A percentile compares a stretch with the other conserved stretches of the same genome.
phyloP scores from a whole-genome alignment of 2,113 vertebrate genomes.

The Sylvietta virens region DNA sequence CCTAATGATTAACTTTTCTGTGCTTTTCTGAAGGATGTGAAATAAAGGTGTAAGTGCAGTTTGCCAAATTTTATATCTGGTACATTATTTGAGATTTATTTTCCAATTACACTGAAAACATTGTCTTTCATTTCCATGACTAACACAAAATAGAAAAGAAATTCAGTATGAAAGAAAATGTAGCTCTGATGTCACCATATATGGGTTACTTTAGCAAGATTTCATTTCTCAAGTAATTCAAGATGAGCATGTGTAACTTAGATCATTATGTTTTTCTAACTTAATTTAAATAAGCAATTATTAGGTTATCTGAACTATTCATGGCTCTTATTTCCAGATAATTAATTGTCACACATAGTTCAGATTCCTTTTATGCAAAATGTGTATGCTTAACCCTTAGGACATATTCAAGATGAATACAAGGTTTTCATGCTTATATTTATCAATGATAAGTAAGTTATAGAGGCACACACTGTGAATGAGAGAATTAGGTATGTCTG shows the following conservation, averaged over 20 bases:
- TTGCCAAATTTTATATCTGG: background rate
- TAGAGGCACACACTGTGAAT: background rate
- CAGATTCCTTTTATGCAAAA: background rate
- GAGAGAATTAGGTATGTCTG: background rate
- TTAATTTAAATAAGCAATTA: conserved; percentile 5
- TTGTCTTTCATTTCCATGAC: background rate
- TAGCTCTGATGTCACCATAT: background rate
- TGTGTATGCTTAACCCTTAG: background rate
- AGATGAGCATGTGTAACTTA: background rate
- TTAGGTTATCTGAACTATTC: background rate
- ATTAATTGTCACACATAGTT: background rate
- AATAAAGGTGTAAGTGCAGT: background rate
- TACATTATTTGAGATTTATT: background rate
- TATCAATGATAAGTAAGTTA: background rate
- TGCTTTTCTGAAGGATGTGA: background rate
- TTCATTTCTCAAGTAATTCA: background rate
- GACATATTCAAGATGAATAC: background rate
- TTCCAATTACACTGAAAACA: background rate
- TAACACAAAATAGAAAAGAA: background rate
- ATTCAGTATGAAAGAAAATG: background rate
- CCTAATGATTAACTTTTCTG: background rate
- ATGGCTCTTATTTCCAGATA: background rate
- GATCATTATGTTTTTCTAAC: background rate
- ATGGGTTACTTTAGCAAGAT: background rate
- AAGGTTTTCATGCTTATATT: background rate